Evolutionary conservation across 2,888 invertebrate species (phyloP).

Genomic region (Omphaloscelis lunosa): DNA sequence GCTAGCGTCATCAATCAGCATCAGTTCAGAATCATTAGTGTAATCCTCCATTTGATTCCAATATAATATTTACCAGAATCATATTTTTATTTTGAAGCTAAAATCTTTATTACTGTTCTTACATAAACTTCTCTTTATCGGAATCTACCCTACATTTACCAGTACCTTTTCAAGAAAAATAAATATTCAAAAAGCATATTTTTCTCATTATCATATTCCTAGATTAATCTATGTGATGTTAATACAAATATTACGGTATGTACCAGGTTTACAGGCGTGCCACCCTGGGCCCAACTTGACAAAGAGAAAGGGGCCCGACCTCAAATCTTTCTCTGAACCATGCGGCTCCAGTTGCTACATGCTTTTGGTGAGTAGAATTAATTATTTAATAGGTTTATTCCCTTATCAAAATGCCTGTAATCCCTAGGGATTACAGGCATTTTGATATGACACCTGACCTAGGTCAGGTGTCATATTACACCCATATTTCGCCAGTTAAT

Average conservation of each 20-base stretch:
- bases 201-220: conserved; percentile 1
- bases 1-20: background rate
- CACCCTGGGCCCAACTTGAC: conserved; percentile 97
- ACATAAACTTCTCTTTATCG: background rate
- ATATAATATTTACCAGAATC: too few relatives aligned
- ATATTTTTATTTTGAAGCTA: background rate
- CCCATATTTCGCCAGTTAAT: background rate
- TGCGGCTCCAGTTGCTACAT: conserved; percentile 97
- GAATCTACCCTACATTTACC: background rate
- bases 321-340: conserved; percentile 96
- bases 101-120: background rate
- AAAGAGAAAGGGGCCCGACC: conserved; percentile 96
- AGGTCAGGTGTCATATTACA: background rate
- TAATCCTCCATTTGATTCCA: conserved; percentile 2
- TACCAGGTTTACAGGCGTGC: conserved; percentile 95
- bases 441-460: too few relatives aligned
- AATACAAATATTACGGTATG: background rate
- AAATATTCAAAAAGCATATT: background rate
- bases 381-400: background rate
- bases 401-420: too few relatives aligned
- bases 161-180: background rate
- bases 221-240: background rate
- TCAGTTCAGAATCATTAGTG: background rate
- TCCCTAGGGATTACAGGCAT: too few relatives aligned
- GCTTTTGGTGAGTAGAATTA: conserved; percentile 87